Evolutionary conservation across 2,888 invertebrate species (phyloP).

Genomic region (Rhorus exstirpatorius): DNA sequence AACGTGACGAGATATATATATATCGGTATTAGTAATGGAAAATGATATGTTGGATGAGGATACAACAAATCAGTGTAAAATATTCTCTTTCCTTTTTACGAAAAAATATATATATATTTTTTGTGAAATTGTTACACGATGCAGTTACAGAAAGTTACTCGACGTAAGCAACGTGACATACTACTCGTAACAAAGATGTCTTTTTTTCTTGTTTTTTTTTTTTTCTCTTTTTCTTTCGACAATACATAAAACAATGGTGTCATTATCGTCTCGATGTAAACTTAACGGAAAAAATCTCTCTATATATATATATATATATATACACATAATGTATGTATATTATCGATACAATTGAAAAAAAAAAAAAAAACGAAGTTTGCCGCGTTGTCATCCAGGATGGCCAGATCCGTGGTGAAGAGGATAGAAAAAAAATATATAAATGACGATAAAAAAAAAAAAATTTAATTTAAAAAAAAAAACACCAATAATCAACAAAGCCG

Average conservation of each 20-base stretch:
- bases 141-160: conserved; percentile 66
- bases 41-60: conserved; percentile 53
- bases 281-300: conserved; percentile 67
- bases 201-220: too few relatives aligned
- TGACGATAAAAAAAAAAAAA: conserved; percentile 31
- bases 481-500: conserved; percentile 8
- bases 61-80: conserved; percentile 64
- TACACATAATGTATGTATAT: conserved; percentile 26
- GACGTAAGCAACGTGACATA: conserved; percentile 55
- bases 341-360: conserved; percentile 55
- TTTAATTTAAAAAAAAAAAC: conserved; percentile 13
- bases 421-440: conserved; percentile 33
- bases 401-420: conserved; percentile 35
- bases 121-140: conserved; percentile 64
- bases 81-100: conserved; percentile 40
- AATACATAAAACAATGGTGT: conserved; percentile 65
- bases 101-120: conserved; percentile 58
- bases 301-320: conserved; percentile 34
- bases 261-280: conserved; percentile 50
- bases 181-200: conserved; percentile 55
- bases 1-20: conserved; percentile 8
- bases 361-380: conserved; percentile 53
- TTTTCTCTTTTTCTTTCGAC: conserved; percentile 37
- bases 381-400: conserved; percentile 47
- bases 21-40: conserved; percentile 28